Conservation (phyloP, 1,140 invertebrate species). For the Drosophila athabasca region DNA sequence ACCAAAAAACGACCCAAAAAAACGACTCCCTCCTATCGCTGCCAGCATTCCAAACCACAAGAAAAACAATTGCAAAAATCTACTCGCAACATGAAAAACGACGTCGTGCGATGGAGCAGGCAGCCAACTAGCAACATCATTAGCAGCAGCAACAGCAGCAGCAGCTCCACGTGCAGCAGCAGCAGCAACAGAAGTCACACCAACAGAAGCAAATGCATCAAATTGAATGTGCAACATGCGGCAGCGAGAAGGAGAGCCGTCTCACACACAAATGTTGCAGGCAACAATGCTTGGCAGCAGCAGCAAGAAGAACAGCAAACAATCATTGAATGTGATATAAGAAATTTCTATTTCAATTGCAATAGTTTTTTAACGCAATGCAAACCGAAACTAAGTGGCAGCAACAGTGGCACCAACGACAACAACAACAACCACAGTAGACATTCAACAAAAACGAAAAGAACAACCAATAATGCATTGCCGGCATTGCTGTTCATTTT, state of each 20-base stretch:
- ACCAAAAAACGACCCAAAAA: background rate
- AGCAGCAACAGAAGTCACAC: conserved; percentile 14
- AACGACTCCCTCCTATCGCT: background rate
- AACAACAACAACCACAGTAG: conserved; percentile 24
- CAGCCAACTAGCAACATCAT: conserved; percentile 55
- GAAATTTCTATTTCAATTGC: conserved; percentile 76
- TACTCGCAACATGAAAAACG: conserved; percentile 83
- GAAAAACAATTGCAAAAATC: conserved; percentile 50
- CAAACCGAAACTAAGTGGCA: conserved; percentile 48
- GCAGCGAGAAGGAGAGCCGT: conserved; percentile 41
- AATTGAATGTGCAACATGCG: conserved; percentile 51
- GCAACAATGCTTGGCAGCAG: conserved; percentile 22
- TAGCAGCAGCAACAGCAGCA: conserved; percentile 26
- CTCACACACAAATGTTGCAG: conserved; percentile 32
- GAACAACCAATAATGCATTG: conserved; percentile 24
- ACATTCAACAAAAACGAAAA: conserved; percentile 28
- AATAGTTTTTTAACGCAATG: conserved; percentile 75
- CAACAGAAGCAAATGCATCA: conserved; percentile 40
- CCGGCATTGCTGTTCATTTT: conserved; percentile 55
- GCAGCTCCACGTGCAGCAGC: conserved; percentile 21
- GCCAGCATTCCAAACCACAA: conserved; percentile 20
- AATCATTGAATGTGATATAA: conserved; percentile 80
- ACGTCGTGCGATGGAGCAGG: conserved; percentile 81
- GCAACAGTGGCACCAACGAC: conserved; percentile 11
- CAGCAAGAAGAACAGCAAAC: conserved; percentile 55